These are phyloP conservation scores for Urocitellus parryii DNA, from an alignment of 2,113 vertebrate species.

Conservation along the genomic window DNA sequence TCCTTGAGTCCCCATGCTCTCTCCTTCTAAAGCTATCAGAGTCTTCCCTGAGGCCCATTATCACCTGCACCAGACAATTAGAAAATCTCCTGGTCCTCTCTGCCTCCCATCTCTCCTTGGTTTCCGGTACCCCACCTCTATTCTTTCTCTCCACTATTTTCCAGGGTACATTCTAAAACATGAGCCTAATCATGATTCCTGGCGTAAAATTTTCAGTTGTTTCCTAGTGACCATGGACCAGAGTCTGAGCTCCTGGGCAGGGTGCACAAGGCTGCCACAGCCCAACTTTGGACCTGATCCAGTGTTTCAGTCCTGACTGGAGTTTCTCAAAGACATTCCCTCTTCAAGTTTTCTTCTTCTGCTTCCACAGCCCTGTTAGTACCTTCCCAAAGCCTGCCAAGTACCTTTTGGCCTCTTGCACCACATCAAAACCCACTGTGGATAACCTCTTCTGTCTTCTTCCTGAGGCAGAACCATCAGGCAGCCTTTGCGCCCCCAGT, in stretches of 20 bases:
- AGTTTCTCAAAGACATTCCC: background rate
- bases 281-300: no score
- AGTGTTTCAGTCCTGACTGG: background rate
- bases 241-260: background rate
- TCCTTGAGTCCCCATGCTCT: background rate
- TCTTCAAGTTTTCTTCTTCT: background rate
- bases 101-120: background rate
- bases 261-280: background rate
- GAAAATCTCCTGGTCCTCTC: background rate
- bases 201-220: background rate
- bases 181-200: background rate
- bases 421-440: background rate
- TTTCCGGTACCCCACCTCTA: background rate
- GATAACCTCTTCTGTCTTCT: background rate
- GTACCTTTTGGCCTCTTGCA: background rate
- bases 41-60: background rate
- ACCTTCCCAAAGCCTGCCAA: background rate
- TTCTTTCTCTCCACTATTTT: background rate
- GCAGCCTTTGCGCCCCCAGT: background rate
- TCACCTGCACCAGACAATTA: no score
- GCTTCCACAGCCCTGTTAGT: no score
- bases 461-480: background rate
- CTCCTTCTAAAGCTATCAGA: background rate
- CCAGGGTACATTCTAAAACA: background rate
- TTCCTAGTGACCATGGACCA: background rate